These are phyloP conservation scores for Podilymbus podiceps DNA, from an alignment of 2,113 vertebrate species.

Conservation along the genomic window DNA sequence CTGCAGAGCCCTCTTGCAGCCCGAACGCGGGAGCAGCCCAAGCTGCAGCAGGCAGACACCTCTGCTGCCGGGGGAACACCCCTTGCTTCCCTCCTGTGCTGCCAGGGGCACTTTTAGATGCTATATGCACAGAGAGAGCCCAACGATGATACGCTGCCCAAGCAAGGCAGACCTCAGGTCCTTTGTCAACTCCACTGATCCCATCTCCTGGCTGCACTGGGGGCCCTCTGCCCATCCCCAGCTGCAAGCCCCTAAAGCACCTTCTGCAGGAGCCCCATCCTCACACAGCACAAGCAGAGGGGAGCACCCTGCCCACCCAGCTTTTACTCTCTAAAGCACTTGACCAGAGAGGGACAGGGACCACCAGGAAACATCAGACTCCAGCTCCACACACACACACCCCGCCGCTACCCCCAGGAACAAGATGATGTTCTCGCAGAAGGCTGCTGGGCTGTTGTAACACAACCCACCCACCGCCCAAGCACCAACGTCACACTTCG, in stretches of 20 bases:
- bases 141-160: background rate
- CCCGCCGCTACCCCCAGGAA: fast-evolving
- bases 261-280: background rate
- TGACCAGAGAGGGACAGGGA: background rate
- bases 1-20: background rate
- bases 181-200: background rate
- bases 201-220: background rate
- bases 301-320: background rate
- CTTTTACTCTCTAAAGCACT: background rate
- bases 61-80: fast-evolving
- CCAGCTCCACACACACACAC: background rate
- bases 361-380: background rate
- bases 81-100: background rate
- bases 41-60: background rate
- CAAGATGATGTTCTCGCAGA: background rate
- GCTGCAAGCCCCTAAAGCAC: background rate
- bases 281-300: background rate
- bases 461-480: background rate
- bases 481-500: background rate
- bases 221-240: background rate
- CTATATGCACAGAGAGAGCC: background rate
- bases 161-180: background rate
- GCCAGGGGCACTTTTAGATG: background rate
- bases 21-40: background rate
- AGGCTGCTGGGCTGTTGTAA: background rate